Evolutionary conservation across 2,113 vertebrate genomes (phyloP).

Genomic region (Acrocephalus arundinaceus): DNA sequence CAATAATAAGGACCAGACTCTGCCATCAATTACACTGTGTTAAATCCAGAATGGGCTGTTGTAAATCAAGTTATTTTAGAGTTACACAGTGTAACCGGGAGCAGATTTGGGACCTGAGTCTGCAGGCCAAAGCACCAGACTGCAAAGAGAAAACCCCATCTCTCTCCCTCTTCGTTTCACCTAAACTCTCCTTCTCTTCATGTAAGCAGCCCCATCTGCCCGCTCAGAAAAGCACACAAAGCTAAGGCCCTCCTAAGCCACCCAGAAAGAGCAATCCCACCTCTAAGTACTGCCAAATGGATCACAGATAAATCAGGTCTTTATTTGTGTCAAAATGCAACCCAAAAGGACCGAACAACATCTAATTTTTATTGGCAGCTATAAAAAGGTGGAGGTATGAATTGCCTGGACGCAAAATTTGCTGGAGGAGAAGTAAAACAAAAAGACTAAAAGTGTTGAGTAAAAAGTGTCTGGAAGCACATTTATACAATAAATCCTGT

Average conservation of each 20-base stretch:
- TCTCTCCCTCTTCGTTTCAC: not conserved
- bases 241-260: not conserved
- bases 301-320: conserved; percentile 21
- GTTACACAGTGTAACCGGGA: not conserved
- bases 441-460: not conserved
- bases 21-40: not conserved
- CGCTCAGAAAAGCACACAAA: not conserved
- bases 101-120: not conserved
- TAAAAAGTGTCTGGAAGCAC: not conserved
- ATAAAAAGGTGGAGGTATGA: not conserved
- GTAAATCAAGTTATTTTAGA: conserved; percentile 45
- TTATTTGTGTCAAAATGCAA: conserved; percentile 17
- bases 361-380: conserved; percentile 35
- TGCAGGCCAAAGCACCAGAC: not conserved
- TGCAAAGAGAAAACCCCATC: not conserved
- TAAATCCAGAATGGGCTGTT: conserved; percentile 1
- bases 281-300: not conserved
- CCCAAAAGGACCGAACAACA: conserved; percentile 24
- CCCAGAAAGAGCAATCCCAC: not conserved
- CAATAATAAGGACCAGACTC: conserved; percentile 52
- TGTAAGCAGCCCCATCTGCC: not conserved
- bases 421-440: not conserved
- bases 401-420: not conserved
- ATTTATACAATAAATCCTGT: not conserved
- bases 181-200: not conserved